These are phyloP conservation scores for Nyctereutes procyonoides DNA, from an alignment of 2,113 vertebrate species.

Conservation along the genomic window DNA sequence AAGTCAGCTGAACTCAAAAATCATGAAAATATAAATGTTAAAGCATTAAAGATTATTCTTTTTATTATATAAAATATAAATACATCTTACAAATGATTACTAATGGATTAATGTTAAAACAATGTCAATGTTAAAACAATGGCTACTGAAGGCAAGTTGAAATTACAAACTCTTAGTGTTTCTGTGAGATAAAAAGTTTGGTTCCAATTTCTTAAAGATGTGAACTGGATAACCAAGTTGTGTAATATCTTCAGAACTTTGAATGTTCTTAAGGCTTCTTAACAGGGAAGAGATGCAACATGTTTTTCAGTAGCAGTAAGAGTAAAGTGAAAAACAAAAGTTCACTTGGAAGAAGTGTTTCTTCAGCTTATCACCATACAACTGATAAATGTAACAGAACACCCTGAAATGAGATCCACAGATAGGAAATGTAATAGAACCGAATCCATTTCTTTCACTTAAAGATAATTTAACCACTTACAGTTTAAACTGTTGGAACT, in stretches of 20 bases:
- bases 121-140: neutral
- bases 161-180: neutral
- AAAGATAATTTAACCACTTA: constrained; percentile 36
- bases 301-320: neutral
- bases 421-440: neutral
- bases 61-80: neutral
- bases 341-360: neutral
- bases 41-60: neutral
- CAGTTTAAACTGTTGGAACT: neutral
- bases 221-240: neutral
- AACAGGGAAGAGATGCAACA: neutral
- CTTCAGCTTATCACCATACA: neutral
- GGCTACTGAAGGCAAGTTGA: neutral
- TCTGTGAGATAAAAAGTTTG: neutral
- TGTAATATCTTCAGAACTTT: neutral
- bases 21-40: neutral
- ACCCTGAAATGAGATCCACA: neutral
- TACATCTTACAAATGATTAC: neutral
- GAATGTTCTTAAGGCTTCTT: neutral
- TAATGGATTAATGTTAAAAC: neutral
- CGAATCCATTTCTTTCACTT: constrained; percentile 7
- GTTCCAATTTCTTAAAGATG: constrained; percentile 12
- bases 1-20: neutral
- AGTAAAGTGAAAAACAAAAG: constrained; percentile 1
- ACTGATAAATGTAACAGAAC: neutral